These are phyloP conservation scores for Drosophila rhopaloa DNA, from an alignment of 1,140 invertebrate genomes.

Conservation along the genomic window DNA sequence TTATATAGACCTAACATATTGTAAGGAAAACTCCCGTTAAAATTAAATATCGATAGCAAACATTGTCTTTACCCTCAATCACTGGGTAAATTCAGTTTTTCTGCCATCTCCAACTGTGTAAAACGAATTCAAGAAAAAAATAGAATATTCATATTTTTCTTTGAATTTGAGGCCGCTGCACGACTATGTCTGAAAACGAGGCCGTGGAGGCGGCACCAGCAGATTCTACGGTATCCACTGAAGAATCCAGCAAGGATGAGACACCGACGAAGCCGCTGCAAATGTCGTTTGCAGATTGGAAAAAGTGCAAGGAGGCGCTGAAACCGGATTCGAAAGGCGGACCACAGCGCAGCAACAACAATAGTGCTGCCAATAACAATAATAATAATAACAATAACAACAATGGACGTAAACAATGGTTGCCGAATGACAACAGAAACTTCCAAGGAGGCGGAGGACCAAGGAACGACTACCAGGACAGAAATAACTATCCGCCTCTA, in stretches of 20 bases:
- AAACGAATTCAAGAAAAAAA: conserved; percentile 3
- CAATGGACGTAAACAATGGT: conserved; percentile 34
- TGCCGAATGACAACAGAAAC: conserved; percentile 19
- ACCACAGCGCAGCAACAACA: conserved; percentile 19
- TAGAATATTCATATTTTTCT: not conserved
- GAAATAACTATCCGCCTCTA: conserved; percentile 36
- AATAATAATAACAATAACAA: conserved; percentile 27
- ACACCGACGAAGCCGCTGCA: conserved; percentile 23
- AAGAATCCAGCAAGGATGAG: conserved; percentile 8
- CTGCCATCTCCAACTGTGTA: not conserved
- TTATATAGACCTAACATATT: not conserved
- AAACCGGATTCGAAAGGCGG: conserved; percentile 34
- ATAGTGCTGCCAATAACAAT: conserved; percentile 18
- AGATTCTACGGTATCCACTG: not conserved
- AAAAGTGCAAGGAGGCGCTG: conserved; percentile 62
- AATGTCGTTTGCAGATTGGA: conserved; percentile 77
- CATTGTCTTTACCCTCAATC: too few relatives aligned
- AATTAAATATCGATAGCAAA: not conserved
- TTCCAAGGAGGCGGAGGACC: conserved; percentile 3
- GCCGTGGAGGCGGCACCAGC: conserved; percentile 1
- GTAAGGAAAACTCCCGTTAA: not conserved
- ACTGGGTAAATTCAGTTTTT: not conserved
- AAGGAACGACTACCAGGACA: conserved; percentile 20
- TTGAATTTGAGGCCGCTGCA: too few relatives aligned
- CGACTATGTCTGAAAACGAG: conserved; percentile 34